A percentile compares a stretch with the other conserved stretches of the same genome.
phyloP scores from a whole-genome alignment of 1,140 invertebrate genomes.

The Trichomalopsis sarcophagae region DNA sequence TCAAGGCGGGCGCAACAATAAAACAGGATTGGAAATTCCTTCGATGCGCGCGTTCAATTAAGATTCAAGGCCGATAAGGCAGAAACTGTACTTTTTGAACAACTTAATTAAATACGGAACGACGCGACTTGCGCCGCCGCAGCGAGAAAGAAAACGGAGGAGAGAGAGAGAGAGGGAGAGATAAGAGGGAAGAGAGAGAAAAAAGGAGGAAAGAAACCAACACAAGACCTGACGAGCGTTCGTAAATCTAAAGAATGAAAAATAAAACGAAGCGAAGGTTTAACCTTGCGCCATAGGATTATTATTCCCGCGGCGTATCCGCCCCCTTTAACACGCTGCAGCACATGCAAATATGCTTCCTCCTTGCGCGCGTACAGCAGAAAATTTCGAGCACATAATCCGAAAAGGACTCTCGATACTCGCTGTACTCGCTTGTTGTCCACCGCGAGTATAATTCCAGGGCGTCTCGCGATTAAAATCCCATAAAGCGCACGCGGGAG shows the following conservation, averaged over 20 bases:
- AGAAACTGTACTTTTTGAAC: constrained; percentile 41
- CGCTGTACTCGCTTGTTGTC: background rate
- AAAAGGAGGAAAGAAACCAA: background rate
- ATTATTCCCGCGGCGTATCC: constrained; percentile 42
- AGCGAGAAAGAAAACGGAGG: background rate
- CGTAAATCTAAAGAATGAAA: constrained; percentile 39
- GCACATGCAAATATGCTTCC: constrained; percentile 18
- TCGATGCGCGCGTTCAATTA: constrained; percentile 37
- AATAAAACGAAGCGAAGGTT: constrained; percentile 38
- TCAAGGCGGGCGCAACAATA: constrained; percentile 9
- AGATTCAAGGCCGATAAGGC: constrained; percentile 47
- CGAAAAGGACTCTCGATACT: background rate
- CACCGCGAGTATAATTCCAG: constrained; percentile 5
- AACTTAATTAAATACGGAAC: constrained; percentile 49
- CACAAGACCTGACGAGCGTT: constrained; percentile 27
- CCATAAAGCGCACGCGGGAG: constrained; percentile 61
- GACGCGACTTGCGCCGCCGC: background rate
- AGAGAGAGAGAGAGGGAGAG: background rate
- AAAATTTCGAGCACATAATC: constrained; percentile 15
- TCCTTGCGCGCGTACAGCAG: background rate
- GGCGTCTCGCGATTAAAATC: constrained; percentile 63
- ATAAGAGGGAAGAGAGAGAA: background rate
- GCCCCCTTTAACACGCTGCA: constrained; percentile 36
- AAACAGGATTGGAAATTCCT: constrained; percentile 25
- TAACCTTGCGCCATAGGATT: constrained; percentile 45